Conservation (phyloP, 2,888 invertebrate species). For the Tinea semifulvella region DNA sequence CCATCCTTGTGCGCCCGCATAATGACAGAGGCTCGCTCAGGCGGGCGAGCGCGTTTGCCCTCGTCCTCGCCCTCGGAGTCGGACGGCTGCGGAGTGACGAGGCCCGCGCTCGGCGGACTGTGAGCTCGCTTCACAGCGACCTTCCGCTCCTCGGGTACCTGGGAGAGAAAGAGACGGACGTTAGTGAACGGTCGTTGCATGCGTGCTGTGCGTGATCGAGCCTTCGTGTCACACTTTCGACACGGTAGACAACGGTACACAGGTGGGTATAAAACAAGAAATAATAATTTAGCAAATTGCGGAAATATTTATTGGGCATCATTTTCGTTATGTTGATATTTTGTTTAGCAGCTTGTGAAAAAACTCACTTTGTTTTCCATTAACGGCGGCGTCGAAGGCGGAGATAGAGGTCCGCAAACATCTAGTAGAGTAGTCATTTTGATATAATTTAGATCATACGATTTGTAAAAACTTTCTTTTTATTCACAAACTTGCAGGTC, state of each 20-base stretch:
- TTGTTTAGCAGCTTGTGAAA: conserved; percentile 11
- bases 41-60: conserved; percentile 56
- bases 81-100: conserved; percentile 85
- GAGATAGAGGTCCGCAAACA: conserved; percentile 70
- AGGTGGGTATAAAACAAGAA: background rate
- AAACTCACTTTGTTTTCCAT: conserved; percentile 64
- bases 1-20: conserved; percentile 87
- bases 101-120: conserved; percentile 34
- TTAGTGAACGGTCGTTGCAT: conserved; percentile 55
- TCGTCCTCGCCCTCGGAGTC: conserved; percentile 82
- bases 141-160: conserved; percentile 45
- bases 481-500: conserved; percentile 46
- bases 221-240: conserved; percentile 41
- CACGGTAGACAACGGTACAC: conserved; percentile 3
- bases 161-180: conserved; percentile 50
- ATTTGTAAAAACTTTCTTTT: conserved; percentile 48
- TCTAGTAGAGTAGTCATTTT: conserved; percentile 55
- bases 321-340: conserved; percentile 10
- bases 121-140: conserved; percentile 41
- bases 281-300: conserved; percentile 26
- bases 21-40: conserved; percentile 78
- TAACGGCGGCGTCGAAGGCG: conserved; percentile 77
- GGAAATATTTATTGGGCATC: conserved; percentile 26
- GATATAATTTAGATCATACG: conserved; percentile 41
- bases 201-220: conserved; percentile 40